These are phyloP conservation scores for Melieria crassipennis DNA, from an alignment of 2,888 invertebrate genomes.

Conservation along the genomic window DNA sequence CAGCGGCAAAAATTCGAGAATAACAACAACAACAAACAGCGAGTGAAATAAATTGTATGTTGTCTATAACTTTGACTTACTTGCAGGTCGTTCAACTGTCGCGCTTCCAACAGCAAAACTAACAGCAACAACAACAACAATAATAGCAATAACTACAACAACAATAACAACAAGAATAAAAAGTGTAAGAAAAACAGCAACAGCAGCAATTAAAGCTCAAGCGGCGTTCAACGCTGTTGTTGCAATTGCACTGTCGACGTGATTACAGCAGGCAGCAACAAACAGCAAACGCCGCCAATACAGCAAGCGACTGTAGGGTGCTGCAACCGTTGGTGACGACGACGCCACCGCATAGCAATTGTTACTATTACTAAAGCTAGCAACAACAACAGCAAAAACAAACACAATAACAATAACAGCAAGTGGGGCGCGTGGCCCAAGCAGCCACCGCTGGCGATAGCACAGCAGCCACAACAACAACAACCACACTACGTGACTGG, in stretches of 20 bases:
- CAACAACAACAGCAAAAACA: neutral
- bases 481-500: neutral
- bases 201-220: slow-evolving; percentile 3
- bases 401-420: neutral
- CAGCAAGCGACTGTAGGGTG: slow-evolving; percentile 1
- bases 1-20: neutral
- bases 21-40: neutral
- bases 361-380: slow-evolving; percentile 15
- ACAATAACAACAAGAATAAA: slow-evolving; percentile 30
- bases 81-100: slow-evolving; percentile 65
- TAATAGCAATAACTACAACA: slow-evolving; percentile 45
- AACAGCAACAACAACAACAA: slow-evolving; percentile 32
- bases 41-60: slow-evolving; percentile 16
- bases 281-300: neutral
- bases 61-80: slow-evolving; percentile 65
- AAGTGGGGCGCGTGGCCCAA: neutral
- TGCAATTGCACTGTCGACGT: slow-evolving; percentile 8
- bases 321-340: slow-evolving; percentile 6
- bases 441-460: slow-evolving; percentile 2
- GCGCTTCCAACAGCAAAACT: slow-evolving; percentile 39
- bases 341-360: neutral
- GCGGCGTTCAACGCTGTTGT: slow-evolving; percentile 21
- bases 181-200: neutral
- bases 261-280: slow-evolving; percentile 5
- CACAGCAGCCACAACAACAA: neutral